Base-by-base conservation (phyloP, 2,888 invertebrate species). In the Drosophila pseudotalamancana region DNA sequence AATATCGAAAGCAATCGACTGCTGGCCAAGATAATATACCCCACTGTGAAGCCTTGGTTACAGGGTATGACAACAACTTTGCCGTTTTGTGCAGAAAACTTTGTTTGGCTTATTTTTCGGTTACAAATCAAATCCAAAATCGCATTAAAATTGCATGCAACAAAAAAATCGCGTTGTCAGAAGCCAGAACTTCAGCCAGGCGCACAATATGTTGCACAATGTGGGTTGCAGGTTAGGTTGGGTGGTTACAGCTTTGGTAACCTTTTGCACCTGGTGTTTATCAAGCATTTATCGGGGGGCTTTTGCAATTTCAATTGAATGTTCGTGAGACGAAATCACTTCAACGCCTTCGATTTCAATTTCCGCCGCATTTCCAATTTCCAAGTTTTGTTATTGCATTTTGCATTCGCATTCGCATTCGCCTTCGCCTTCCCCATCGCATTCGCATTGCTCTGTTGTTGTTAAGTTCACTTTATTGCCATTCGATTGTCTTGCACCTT, bases 331-430 rank as follows among this genome's bases (percentile, higher is more conserved):
- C 83, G 85, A 87, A 83, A 83, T 83, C 83, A 83, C 83, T 87
- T 83, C 87, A 83, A 83, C 83, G 83, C 83, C 83, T 83, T 83
- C 87, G 82, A 84, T 87, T 83, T 83, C 87, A 83, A 83, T 83
- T 83, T 83, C 83, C 83, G 87, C 66, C 87, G 64, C 69, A 74
- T 74, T 87, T 84, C 57, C 71, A 77, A 86, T 84, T 80, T 66
- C n/a, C n/a, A 65, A 77, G 57, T 71, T 84, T 66, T 46, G 68
- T 57, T 74, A 81, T 84, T 87, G 77, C 81, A 72, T 80, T n/a
- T 80, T 74, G 46, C 64, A 48, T 59, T 63, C 8, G 4, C 2
- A 49, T 55, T 63, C n/a, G n/a, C n/a, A n/a, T n/a, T n/a, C n/a
- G n/a, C n/a, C n/a, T n/a, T n/a, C n/a, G n/a, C n/a, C n/a, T n/a